Evolutionary conservation across 2,113 vertebrate genomes (phyloP).

Genomic region (Anas platyrhynchos): DNA sequence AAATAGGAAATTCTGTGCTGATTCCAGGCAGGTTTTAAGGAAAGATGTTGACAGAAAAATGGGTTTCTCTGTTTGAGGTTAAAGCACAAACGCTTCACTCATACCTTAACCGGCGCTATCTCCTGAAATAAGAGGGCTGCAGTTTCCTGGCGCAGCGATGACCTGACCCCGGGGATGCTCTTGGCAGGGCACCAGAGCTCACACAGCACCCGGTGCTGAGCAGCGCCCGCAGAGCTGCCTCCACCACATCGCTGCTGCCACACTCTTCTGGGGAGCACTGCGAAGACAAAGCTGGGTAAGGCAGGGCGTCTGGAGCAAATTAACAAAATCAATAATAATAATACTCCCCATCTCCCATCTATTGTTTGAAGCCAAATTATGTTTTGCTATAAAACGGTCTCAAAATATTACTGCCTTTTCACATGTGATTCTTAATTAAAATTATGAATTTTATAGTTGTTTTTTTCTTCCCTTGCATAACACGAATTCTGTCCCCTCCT

Average conservation of each 20-base stretch:
- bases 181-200: background rate
- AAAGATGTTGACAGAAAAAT: background rate
- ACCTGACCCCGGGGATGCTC: rapidly evolving
- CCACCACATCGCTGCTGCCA: background rate
- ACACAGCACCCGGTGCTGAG: rapidly evolving
- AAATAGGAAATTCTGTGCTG: background rate
- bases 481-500: conserved; percentile 33
- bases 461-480: background rate
- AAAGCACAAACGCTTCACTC: background rate
- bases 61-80: background rate
- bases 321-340: conserved; percentile 40
- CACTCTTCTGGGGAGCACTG: background rate
- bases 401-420: conserved; percentile 46
- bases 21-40: background rate
- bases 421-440: conserved; percentile 65
- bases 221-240: background rate
- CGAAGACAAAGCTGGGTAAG: background rate
- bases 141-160: background rate
- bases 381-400: conserved; percentile 35
- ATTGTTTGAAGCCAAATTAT: conserved; percentile 58
- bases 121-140: background rate
- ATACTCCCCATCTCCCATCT: conserved; percentile 9
- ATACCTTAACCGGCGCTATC: background rate
- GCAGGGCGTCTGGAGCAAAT: conserved; percentile 26
- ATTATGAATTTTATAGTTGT: conserved; percentile 30